A percentile compares a stretch with the other conserved stretches of the same genome.
Conservation (phyloP, 2,113 vertebrate species). For the Passer domesticus region DNA sequence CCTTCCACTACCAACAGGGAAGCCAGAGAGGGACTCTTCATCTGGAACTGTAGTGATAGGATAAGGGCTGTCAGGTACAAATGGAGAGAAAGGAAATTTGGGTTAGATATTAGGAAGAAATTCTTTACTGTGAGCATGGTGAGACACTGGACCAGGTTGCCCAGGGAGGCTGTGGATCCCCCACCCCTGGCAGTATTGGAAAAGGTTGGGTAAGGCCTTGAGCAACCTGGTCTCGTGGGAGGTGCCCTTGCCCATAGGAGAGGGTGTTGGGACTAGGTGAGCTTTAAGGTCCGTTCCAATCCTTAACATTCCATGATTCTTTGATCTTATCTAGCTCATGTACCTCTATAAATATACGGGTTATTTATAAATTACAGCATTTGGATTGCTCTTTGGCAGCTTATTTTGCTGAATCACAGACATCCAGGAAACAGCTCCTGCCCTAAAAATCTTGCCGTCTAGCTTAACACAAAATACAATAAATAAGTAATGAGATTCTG, state of each 20-base stretch:
- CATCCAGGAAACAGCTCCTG: neutral
- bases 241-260: neutral
- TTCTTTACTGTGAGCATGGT: neutral
- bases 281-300: neutral
- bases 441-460: neutral
- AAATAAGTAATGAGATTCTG: slow-evolving; percentile 12
- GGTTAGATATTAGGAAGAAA: neutral
- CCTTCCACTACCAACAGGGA: neutral
- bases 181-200: neutral
- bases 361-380: neutral
- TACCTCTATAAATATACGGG: neutral
- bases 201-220: neutral
- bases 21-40: neutral
- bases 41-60: neutral
- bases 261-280: neutral
- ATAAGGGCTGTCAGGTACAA: neutral
- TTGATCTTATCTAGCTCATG: neutral
- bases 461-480: neutral
- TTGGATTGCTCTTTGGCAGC: neutral
- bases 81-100: neutral
- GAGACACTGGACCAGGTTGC: neutral
- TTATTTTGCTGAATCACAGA: slow-evolving; percentile 4
- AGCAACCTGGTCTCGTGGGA: neutral
- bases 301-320: neutral
- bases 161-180: neutral